Evolutionary conservation across 2,888 invertebrate species (phyloP).

Genomic region (Neuroscelio doddi): DNA sequence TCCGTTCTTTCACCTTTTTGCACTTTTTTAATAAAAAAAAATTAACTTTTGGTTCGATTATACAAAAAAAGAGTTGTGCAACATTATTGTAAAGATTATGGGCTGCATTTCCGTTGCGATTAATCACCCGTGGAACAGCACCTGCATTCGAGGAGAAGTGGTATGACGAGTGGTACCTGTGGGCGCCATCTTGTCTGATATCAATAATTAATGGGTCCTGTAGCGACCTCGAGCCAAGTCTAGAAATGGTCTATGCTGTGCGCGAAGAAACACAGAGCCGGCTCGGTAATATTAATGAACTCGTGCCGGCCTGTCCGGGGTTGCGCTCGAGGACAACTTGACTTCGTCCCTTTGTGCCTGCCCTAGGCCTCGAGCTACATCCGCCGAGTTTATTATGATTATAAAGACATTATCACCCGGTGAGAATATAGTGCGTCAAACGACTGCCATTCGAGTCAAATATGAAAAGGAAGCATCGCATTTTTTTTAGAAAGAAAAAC

Average conservation of each 20-base stretch:
- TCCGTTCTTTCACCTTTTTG: too few species aligned
- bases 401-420: background rate
- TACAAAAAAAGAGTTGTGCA: too few species aligned
- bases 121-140: constrained; percentile 16
- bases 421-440: too few species aligned
- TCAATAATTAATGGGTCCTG: constrained; percentile 31
- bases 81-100: too few species aligned
- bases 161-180: constrained; percentile 19
- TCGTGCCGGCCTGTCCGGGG: constrained; percentile 11
- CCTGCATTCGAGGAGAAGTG: too few species aligned
- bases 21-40: too few species aligned
- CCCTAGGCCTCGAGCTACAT: constrained; percentile 11
- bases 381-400: constrained; percentile 11
- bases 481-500: too few species aligned
- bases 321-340: constrained; percentile 5
- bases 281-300: constrained; percentile 32
- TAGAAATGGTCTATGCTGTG: constrained; percentile 1
- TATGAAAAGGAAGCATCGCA: too few species aligned
- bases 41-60: too few species aligned
- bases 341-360: constrained; percentile 13
- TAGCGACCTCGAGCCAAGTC: background rate
- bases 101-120: constrained; percentile 22
- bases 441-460: too few species aligned
- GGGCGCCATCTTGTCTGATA: constrained; percentile 16
- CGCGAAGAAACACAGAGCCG: constrained; percentile 9